Conservation (phyloP, 2,888 invertebrate genomes). For the Archips crataeganus region DNA sequence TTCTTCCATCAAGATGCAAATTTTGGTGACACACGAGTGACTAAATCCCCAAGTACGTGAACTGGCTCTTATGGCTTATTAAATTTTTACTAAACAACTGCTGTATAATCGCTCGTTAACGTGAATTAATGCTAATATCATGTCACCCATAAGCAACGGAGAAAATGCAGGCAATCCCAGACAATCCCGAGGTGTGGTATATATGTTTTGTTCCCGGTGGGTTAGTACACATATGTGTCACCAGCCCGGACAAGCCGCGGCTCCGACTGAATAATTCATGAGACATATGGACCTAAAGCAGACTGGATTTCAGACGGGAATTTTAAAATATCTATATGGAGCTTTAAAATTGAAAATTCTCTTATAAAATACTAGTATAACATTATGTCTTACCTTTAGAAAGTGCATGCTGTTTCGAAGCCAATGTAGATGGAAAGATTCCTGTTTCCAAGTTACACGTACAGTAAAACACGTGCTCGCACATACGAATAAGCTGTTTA, state of each 20-base stretch:
- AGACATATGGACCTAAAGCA: constrained; percentile 84
- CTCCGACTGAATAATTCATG: constrained; percentile 80
- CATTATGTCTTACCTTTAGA: constrained; percentile 46
- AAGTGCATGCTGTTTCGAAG: constrained; percentile 18
- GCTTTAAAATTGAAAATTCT: constrained; percentile 78
- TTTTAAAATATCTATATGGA: constrained; percentile 81
- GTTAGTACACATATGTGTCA: constrained; percentile 43
- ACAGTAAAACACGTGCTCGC: constrained; percentile 22
- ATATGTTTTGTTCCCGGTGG: constrained; percentile 30
- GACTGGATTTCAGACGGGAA: constrained; percentile 82
- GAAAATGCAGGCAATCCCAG: constrained; percentile 9
- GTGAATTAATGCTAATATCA: constrained; percentile 24
- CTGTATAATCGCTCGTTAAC: background rate
- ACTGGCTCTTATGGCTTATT: no score
- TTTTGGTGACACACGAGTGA: no score
- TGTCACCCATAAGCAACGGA: constrained; percentile 24
- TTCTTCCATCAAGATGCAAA: no score
- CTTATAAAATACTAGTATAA: constrained; percentile 67
- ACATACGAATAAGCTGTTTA: constrained; percentile 8
- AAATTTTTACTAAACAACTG: no score
- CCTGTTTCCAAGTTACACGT: constrained; percentile 17
- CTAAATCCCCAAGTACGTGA: no score
- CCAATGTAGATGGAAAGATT: constrained; percentile 21
- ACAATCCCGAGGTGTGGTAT: constrained; percentile 9
- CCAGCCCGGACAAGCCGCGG: constrained; percentile 70